These are phyloP conservation scores for Lepus townsendii DNA, from an alignment of 2,797 vertebrate species.

Conservation along the genomic window DNA sequence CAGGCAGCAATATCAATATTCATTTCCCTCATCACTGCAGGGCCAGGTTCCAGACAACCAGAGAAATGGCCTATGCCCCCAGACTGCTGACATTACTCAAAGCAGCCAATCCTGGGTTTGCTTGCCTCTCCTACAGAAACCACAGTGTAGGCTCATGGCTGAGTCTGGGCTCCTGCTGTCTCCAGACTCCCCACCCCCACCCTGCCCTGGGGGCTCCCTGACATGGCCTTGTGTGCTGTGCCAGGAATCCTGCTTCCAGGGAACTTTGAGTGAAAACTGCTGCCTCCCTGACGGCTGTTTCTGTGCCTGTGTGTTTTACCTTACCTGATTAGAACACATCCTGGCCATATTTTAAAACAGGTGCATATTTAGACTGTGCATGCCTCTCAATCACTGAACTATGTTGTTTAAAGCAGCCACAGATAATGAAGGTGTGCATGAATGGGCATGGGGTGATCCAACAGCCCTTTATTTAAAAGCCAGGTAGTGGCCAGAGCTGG, in stretches of 20 bases:
- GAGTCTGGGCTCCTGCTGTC: no score
- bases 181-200: neutral
- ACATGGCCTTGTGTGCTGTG: no score
- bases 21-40: neutral
- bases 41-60: neutral
- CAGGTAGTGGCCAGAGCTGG: constrained; percentile 5
- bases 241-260: neutral
- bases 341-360: neutral
- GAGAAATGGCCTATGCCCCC: neutral
- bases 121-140: neutral
- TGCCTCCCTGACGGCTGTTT: neutral
- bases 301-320: neutral
- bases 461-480: neutral
- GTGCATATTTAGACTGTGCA: neutral
- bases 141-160: neutral
- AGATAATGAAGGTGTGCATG: neutral
- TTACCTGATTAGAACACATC: neutral
- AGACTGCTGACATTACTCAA: neutral
- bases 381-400: neutral
- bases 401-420: neutral
- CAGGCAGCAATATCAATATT: neutral
- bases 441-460: neutral
- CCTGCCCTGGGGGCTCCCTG: neutral
- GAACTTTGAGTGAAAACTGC: neutral
- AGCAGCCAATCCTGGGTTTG: neutral